phyloP scores from a whole-genome alignment of 2,888 invertebrate genomes.

The Eupsilia transversa region DNA sequence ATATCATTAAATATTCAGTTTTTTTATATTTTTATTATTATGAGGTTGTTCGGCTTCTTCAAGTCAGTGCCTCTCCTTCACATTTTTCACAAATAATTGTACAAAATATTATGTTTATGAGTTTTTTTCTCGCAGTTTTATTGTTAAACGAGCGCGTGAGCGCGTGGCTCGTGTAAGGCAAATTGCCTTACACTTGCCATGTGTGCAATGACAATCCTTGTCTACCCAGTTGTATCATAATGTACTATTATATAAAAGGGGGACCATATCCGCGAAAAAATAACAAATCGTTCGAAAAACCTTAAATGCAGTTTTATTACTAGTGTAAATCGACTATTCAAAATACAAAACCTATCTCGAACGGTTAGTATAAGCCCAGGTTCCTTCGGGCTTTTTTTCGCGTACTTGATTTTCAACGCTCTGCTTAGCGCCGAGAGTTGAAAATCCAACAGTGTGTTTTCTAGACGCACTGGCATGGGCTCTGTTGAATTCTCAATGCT shows the following conservation, averaged over 20 bases:
- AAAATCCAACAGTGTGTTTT: neutral
- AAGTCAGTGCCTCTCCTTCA: neutral
- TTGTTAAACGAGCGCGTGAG: too few relatives aligned
- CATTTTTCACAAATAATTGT: neutral
- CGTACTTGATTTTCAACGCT: neutral
- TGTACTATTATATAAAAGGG: neutral
- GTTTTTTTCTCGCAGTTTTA: neutral
- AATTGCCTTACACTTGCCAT: neutral
- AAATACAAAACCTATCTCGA: constrained; percentile 11
- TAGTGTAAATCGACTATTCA: neutral
- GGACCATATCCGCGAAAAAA: neutral
- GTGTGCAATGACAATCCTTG: neutral
- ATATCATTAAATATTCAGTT: neutral
- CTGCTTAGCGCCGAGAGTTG: neutral
- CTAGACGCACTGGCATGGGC: neutral
- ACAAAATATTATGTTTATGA: neutral
- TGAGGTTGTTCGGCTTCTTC: neutral
- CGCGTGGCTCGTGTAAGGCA: too few relatives aligned
- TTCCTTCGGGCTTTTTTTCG: neutral
- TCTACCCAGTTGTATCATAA: constrained; percentile 2
- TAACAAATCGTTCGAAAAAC: constrained; percentile 1
- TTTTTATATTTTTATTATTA: neutral
- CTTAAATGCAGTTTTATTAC: constrained; percentile 29
- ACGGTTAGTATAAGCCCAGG: constrained; percentile 5
- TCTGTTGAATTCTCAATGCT: neutral